Evolutionary conservation across 2,888 invertebrate genomes (phyloP).

Genomic region (Metacarcinus magister): DNA sequence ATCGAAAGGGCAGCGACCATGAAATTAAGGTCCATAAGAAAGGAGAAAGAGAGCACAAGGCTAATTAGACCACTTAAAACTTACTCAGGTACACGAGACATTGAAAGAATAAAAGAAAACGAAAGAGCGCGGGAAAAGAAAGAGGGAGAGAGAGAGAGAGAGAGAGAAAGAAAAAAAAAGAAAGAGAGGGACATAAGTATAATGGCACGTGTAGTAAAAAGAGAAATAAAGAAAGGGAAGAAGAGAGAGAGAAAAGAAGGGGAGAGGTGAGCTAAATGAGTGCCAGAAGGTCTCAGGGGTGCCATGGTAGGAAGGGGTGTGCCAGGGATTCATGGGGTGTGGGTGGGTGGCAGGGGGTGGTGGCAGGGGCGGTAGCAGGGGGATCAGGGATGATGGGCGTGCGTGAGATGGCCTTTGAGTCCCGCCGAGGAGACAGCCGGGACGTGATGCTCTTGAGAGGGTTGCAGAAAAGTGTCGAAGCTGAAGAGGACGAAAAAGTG

Average conservation of each 20-base stretch:
- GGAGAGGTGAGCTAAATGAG: background rate
- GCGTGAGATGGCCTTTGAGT: background rate
- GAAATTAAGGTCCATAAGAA: background rate
- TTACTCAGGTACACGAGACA: background rate
- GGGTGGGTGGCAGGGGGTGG: background rate
- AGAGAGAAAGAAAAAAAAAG: background rate
- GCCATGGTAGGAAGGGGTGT: background rate
- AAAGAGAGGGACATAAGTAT: background rate
- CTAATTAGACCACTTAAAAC: slow-evolving; percentile 12
- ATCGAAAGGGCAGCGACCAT: background rate
- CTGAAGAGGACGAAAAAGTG: too few species aligned
- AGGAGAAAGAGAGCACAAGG: background rate
- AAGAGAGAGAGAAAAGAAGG: background rate
- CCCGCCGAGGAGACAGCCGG: background rate
- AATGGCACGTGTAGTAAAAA: too few species aligned
- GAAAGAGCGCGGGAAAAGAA: background rate
- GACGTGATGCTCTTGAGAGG: too few species aligned
- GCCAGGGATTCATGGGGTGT: background rate
- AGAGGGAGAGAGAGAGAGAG: background rate
- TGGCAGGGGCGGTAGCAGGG: too few species aligned
- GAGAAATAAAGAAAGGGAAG: too few species aligned
- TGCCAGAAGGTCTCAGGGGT: background rate
- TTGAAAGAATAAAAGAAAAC: background rate
- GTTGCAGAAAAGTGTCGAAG: too few species aligned
- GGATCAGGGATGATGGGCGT: slow-evolving; percentile 10